These are phyloP conservation scores for Lycia hirtaria DNA, from an alignment of 2,888 invertebrate genomes.

Conservation along the genomic window DNA sequence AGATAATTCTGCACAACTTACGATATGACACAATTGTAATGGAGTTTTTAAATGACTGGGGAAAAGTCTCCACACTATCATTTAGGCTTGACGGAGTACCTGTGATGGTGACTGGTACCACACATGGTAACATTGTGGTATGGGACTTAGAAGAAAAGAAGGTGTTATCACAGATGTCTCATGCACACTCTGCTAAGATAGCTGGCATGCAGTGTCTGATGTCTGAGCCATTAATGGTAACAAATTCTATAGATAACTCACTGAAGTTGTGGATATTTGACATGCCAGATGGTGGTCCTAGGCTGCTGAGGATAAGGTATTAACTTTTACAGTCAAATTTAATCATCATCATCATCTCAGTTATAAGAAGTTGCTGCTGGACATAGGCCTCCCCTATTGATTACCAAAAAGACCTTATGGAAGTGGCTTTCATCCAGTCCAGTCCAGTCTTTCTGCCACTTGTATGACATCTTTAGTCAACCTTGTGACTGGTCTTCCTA, in stretches of 20 bases:
- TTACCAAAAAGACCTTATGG: no score
- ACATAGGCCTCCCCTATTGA: no score
- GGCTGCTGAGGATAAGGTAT: constrained; percentile 90
- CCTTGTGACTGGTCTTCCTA: no score
- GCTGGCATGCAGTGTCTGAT: constrained; percentile 93
- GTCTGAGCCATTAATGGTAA: constrained; percentile 95
- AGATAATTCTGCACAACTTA: constrained; percentile 94
- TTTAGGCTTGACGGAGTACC: constrained; percentile 95
- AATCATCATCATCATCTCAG: no score
- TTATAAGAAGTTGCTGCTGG: no score
- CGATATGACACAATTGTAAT: constrained; percentile 93
- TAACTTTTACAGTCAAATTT: not conserved
- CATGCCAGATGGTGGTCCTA: constrained; percentile 94
- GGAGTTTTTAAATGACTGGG: constrained; percentile 96
- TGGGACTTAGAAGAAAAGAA: constrained; percentile 96
- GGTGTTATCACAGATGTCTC: constrained; percentile 91
- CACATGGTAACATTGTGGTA: constrained; percentile 93
- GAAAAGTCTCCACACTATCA: constrained; percentile 92
- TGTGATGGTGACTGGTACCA: constrained; percentile 94
- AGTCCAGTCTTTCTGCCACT: no score
- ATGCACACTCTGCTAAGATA: constrained; percentile 91
- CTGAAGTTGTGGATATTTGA: constrained; percentile 97
- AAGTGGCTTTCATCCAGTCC: no score
- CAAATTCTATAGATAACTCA: constrained; percentile 97
- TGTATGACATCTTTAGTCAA: no score